phyloP scores from a whole-genome alignment of 2,888 invertebrate species.

The Drosophila affinis region DNA sequence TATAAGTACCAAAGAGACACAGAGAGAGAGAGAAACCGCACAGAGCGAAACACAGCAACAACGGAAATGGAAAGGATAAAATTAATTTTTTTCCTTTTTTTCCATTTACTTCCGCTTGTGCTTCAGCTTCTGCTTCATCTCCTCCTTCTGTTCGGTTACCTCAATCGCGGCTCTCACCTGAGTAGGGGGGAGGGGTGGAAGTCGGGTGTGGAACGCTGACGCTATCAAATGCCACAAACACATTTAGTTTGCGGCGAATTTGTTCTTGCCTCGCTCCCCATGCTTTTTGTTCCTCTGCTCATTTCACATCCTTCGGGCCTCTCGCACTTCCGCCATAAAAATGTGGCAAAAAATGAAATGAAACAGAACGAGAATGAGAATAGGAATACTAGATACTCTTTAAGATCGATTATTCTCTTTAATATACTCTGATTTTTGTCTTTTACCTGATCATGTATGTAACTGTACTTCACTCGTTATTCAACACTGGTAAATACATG shows the following conservation, averaged over 20 bases:
- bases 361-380: slow-evolving; percentile 14
- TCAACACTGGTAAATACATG: not conserved
- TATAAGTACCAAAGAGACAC: not conserved
- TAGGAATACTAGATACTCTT: slow-evolving; percentile 29
- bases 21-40: slow-evolving; percentile 18
- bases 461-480: not conserved
- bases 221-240: slow-evolving; percentile 65
- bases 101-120: slow-evolving; percentile 48
- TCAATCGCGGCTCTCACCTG: slow-evolving; percentile 37
- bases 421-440: no score
- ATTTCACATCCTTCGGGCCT: slow-evolving; percentile 3
- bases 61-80: slow-evolving; percentile 68
- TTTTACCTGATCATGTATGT: not conserved
- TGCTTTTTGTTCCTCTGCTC: slow-evolving; percentile 15
- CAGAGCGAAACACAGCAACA: slow-evolving; percentile 21
- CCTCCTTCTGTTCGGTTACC: slow-evolving; percentile 1
- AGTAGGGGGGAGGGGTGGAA: slow-evolving; percentile 8
- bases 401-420: slow-evolving; percentile 27
- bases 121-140: slow-evolving; percentile 25
- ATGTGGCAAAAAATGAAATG: slow-evolving; percentile 40
- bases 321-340: slow-evolving; percentile 42
- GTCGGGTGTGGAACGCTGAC: slow-evolving; percentile 36
- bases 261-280: slow-evolving; percentile 45
- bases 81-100: slow-evolving; percentile 64
- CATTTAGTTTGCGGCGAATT: slow-evolving; percentile 69